These are phyloP conservation scores for Etheostoma spectabile DNA, from an alignment of 2,113 vertebrate genomes.

Conservation along the genomic window DNA sequence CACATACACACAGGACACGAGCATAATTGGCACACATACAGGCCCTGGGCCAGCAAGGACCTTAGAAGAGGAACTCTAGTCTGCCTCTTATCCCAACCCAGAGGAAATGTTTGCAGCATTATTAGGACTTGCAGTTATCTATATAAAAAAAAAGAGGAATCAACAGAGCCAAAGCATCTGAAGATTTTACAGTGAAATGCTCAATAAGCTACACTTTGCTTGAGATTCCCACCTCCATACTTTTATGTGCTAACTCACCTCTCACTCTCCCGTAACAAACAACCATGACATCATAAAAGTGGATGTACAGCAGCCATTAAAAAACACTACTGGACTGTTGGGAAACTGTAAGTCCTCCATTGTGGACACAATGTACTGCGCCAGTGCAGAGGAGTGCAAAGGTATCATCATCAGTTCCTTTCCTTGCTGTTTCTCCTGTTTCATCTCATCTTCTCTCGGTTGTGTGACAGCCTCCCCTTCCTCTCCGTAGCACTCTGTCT, in stretches of 20 bases:
- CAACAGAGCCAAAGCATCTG: slow-evolving; percentile 39
- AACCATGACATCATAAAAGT: slow-evolving; percentile 36
- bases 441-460: slow-evolving; percentile 42
- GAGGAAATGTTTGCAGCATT: slow-evolving; percentile 72
- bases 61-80: slow-evolving; percentile 21
- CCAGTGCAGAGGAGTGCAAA: slow-evolving; percentile 14
- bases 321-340: slow-evolving; percentile 32
- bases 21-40: slow-evolving; percentile 33
- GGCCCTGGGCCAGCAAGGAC: slow-evolving; percentile 60
- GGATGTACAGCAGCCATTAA: slow-evolving; percentile 31
- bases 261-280: slow-evolving; percentile 33
- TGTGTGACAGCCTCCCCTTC: slow-evolving; percentile 43
- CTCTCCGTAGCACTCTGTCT: slow-evolving; percentile 17
- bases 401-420: slow-evolving; percentile 40
- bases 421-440: slow-evolving; percentile 28
- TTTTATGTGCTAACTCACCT: slow-evolving; percentile 39
- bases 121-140: slow-evolving; percentile 59
- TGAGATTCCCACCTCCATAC: slow-evolving; percentile 14
- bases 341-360: slow-evolving; percentile 35
- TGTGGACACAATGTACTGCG: slow-evolving; percentile 19
- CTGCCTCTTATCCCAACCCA: slow-evolving; percentile 32
- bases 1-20: slow-evolving; percentile 29
- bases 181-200: slow-evolving; percentile 61
- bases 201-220: slow-evolving; percentile 54
- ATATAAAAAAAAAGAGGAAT: slow-evolving; percentile 44